Percentiles rank a stretch among this genome's conserved stretches.
Conservation (phyloP, 2,113 vertebrate genomes). For the Odobenus rosmarus region DNA sequence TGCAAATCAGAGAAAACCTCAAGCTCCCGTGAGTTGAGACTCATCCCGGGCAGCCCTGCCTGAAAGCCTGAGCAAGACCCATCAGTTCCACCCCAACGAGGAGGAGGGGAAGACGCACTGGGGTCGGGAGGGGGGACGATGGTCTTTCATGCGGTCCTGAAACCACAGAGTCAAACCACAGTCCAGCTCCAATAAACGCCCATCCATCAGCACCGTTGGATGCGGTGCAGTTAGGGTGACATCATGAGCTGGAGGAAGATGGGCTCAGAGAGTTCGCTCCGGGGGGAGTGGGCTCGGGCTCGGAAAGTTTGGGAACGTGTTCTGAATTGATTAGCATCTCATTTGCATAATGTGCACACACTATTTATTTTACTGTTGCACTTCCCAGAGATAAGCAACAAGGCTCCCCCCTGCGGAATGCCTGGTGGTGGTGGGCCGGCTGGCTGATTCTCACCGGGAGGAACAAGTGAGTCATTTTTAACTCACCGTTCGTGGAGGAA, state of each 20-base stretch:
- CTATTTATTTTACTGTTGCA: neutral
- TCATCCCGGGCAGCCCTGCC: neutral
- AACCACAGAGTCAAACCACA: slow-evolving; percentile 61
- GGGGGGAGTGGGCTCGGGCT: neutral
- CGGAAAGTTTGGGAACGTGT: slow-evolving; percentile 53
- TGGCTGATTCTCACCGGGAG: neutral
- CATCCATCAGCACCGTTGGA: slow-evolving; percentile 41
- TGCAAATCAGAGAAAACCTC: neutral
- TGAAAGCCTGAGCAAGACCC: neutral
- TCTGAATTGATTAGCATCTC: slow-evolving; percentile 67
- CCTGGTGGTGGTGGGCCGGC: neutral
- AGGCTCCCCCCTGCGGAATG: slow-evolving; percentile 17
- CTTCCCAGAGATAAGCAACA: neutral
- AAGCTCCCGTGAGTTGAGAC: neutral
- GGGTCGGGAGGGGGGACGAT: neutral
- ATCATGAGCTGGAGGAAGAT: slow-evolving; percentile 45
- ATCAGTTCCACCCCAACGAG: accelerated
- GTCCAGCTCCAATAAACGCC: slow-evolving; percentile 6
- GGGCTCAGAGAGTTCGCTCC: slow-evolving; percentile 38
- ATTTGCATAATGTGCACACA: slow-evolving; percentile 49
- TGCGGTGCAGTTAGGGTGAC: slow-evolving; percentile 67
- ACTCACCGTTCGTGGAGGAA: slow-evolving; percentile 51
- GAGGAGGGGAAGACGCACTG: neutral
- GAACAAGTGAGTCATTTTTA: neutral
- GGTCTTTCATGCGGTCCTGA: slow-evolving; percentile 66